A percentile compares a stretch with the other conserved stretches of the same genome.
Conservation (phyloP, 1,140 invertebrate species). For the Lethrus apterus region DNA sequence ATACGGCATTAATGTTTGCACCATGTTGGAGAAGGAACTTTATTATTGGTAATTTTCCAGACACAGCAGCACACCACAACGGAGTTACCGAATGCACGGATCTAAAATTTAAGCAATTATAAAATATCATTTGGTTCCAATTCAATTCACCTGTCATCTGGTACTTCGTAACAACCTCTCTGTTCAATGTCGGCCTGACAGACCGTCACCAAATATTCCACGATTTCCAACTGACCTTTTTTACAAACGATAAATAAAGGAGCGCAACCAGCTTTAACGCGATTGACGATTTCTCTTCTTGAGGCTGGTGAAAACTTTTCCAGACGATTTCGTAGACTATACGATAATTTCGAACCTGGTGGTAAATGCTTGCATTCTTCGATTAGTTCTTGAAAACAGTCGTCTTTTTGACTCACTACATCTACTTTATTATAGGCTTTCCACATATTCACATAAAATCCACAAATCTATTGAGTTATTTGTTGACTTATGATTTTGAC, state of each 20-base stretch:
- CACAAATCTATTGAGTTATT: neutral
- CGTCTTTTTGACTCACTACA: constrained; percentile 47
- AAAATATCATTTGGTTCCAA: neutral
- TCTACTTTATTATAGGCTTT: constrained; percentile 39
- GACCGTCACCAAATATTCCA: constrained; percentile 76
- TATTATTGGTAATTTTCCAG: constrained; percentile 72
- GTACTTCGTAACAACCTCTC: constrained; percentile 67
- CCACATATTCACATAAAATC: constrained; percentile 25
- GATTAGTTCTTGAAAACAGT: constrained; percentile 58
- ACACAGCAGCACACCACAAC: constrained; percentile 88
- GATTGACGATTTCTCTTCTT: constrained; percentile 56
- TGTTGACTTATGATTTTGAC: constrained; percentile 4
- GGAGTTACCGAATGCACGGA: constrained; percentile 79
- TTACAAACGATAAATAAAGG: constrained; percentile 82
- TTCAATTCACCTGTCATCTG: constrained; percentile 48
- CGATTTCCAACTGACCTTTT: constrained; percentile 77
- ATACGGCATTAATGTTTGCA: constrained; percentile 76
- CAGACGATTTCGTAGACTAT: constrained; percentile 53
- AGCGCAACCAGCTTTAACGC: constrained; percentile 67
- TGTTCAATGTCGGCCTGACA: constrained; percentile 82
- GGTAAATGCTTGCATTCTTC: constrained; percentile 59
- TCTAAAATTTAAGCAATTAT: constrained; percentile 30
- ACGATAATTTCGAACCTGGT: constrained; percentile 61
- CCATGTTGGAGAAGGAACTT: constrained; percentile 70
- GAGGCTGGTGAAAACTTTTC: constrained; percentile 52